Base-by-base conservation (phyloP, 2,113 vertebrate genomes). In the Channa argus region DNA sequence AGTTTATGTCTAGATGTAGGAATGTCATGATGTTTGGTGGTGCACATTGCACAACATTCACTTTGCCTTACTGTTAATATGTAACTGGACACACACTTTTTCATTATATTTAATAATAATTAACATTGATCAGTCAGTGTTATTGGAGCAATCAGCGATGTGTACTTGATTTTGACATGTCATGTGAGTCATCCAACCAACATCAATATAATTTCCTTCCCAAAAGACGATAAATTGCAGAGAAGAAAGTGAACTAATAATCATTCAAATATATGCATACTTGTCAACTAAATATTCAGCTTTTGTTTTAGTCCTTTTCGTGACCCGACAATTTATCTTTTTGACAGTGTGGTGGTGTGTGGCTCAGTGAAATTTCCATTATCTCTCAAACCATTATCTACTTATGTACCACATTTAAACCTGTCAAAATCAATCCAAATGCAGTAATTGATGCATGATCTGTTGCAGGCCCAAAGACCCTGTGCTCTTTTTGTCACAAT, bases 241-340 rank as follows among this genome's bases (percentile, higher is more conserved):
- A 71, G 3, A 58, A 50, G 71, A 81, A 83, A 79, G 63, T 66
- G 75, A 79, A 76, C 55, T 84, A 68, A 10, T 83, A 83, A 82
- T 62, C 71, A 88, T 86, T 91, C 62, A 89, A 92, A 92, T 92
- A 71, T 78, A 85, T 84, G 84, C 84, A 74, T 39, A 67, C 75
- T 76, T 83, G 80, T 89, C 80, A 86, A 53, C 84, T 87, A 82
- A 87, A 84, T 91, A 86, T 90, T 91, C 86, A 54, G 64, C 60
- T 79, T 88, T 85, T 77, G 73, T 78, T 73, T 71, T 68, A 77
- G 71, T 71, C 84, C 77, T 60, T 60, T 51, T 51, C 74, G 37
- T 86, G 91, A 92, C 89, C 90, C 53, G 14, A 67, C 66, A 84
- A 94, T 95, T 94, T 91, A 92, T 95, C 93, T 94, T 93, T 91